A percentile compares a stretch with the other conserved stretches of the same genome.
Conservation (phyloP, 2,113 vertebrate genomes). For the Heteronetta atricapilla region DNA sequence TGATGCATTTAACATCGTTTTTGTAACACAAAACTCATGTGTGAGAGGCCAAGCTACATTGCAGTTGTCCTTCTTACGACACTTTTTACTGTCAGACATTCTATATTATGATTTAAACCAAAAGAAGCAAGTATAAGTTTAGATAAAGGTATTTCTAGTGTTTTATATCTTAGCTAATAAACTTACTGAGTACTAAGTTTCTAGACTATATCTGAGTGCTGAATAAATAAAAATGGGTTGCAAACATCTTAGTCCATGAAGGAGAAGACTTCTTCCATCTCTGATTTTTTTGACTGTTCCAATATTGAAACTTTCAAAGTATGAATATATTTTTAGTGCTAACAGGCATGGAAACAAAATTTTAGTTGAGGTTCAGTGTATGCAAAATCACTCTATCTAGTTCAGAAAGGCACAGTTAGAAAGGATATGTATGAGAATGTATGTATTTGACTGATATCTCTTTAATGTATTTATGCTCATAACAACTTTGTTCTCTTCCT, state of each 20-base stretch:
- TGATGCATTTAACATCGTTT: background rate
- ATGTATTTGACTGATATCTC: conserved; percentile 11
- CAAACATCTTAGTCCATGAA: background rate
- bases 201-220: background rate
- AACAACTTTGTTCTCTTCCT: conserved; percentile 31
- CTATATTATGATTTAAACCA: background rate
- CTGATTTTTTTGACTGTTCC: background rate
- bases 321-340: background rate
- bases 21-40: background rate
- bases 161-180: background rate
- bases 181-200: background rate
- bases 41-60: background rate
- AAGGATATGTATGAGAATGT: conserved; percentile 29
- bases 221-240: background rate
- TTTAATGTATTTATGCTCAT: conserved; percentile 51
- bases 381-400: background rate
- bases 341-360: background rate
- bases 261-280: background rate
- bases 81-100: background rate
- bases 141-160: background rate
- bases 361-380: background rate
- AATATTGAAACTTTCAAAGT: background rate
- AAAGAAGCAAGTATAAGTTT: background rate
- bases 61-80: background rate
- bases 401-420: conserved; percentile 23